Evolutionary conservation across 2,797 vertebrate species (phyloP).

Genomic region (Octomys mimax): DNA sequence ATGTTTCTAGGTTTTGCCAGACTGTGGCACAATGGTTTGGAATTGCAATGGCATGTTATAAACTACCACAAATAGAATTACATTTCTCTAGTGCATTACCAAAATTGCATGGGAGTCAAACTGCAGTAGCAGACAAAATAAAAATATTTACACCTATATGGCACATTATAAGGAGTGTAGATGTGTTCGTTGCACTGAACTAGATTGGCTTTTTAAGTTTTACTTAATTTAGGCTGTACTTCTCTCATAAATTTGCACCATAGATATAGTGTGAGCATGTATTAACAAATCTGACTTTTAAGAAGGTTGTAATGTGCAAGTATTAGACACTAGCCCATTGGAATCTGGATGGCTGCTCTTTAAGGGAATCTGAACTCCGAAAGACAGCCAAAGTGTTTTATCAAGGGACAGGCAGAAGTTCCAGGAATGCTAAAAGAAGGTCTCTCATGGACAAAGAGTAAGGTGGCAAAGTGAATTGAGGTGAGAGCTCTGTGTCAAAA

Average conservation of each 20-base stretch:
- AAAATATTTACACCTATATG: background rate
- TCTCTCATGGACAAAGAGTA: background rate
- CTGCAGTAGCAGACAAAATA: background rate
- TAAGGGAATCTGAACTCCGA: background rate
- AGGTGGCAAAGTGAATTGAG: background rate
- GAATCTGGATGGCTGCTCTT: background rate
- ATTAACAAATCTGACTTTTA: slow-evolving; percentile 11
- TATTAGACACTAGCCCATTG: background rate
- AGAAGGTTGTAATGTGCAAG: background rate
- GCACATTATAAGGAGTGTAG: background rate
- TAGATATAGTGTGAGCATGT: background rate
- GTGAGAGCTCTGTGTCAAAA: slow-evolving; percentile 10
- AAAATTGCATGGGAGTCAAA: background rate
- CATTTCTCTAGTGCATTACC: background rate
- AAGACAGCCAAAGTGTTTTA: background rate
- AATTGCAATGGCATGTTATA: background rate
- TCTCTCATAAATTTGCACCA: background rate
- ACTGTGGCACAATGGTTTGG: background rate
- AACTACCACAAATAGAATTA: background rate
- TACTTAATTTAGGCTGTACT: background rate
- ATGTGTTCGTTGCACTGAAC: background rate
- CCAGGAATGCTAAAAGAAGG: background rate
- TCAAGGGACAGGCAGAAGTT: slow-evolving; percentile 7
- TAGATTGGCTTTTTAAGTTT: slow-evolving; percentile 14
- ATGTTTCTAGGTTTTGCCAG: background rate